phyloP scores from a whole-genome alignment of 2,888 invertebrate genomes.

The Siphlonurus alternatus region DNA sequence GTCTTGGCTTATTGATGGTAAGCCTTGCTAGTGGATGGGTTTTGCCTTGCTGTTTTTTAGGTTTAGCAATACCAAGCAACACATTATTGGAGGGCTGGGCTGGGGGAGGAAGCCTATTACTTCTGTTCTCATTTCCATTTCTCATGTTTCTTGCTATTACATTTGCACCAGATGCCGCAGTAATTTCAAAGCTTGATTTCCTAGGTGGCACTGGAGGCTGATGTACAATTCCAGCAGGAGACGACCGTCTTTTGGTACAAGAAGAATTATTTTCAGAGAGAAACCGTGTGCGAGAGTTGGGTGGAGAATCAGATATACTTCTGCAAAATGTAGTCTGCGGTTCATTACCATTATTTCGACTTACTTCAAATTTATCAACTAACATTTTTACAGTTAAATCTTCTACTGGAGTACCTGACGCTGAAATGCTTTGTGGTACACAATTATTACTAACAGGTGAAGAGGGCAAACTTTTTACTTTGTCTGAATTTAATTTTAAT shows the following conservation, averaged over 20 bases:
- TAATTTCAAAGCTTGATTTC: constrained; percentile 22
- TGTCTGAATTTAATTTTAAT: constrained; percentile 22
- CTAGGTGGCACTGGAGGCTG: constrained; percentile 23
- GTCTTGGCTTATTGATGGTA: constrained; percentile 55
- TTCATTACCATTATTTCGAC: constrained; percentile 1
- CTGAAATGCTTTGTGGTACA: neutral
- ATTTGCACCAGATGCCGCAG: neutral
- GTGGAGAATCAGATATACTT: neutral
- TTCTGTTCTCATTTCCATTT: neutral
- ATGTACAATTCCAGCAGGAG: constrained; percentile 17
- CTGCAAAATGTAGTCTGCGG: neutral
- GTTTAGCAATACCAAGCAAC: neutral
- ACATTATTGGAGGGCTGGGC: neutral
- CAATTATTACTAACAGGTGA: constrained; percentile 37
- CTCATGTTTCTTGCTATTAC: neutral
- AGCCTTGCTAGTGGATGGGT: constrained; percentile 82
- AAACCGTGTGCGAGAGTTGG: constrained; percentile 3
- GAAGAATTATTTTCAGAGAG: constrained; percentile 20
- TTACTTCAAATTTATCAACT: constrained; percentile 57
- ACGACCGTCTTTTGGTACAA: constrained; percentile 22
- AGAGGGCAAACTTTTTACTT: constrained; percentile 37
- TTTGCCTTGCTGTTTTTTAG: constrained; percentile 68
- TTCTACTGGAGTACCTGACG: constrained; percentile 24
- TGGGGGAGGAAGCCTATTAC: neutral
- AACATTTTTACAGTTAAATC: constrained; percentile 56